phyloP scores from a whole-genome alignment of 92 coral and sea anemone species.

The Muricea muricata region DNA sequence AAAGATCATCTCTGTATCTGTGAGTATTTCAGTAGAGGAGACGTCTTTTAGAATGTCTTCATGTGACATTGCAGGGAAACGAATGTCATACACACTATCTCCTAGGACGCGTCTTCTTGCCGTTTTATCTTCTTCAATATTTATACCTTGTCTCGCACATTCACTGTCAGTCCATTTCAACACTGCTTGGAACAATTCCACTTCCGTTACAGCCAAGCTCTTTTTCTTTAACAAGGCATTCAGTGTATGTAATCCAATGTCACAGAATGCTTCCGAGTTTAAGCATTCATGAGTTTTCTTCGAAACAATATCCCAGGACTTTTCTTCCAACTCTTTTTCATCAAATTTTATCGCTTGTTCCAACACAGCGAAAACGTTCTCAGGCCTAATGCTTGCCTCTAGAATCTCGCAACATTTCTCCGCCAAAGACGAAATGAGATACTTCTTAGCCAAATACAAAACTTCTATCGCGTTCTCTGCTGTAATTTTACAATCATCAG shows the following conservation, averaged over 20 bases:
- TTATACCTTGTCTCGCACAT: neutral
- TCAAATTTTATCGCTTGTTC: conserved; percentile 45
- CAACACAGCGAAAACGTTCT: conserved; percentile 65
- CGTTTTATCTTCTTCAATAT: conserved; percentile 3
- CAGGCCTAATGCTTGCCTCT: conserved; percentile 61
- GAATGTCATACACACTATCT: conserved; percentile 60
- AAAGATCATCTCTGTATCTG: conserved; percentile 62
- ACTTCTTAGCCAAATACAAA: conserved; percentile 74
- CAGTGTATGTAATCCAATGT: conserved; percentile 52
- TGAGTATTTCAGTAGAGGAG: conserved; percentile 63
- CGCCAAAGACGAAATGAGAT: conserved; percentile 70
- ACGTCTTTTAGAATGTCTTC: conserved; percentile 64
- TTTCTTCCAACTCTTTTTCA: conserved; percentile 36
- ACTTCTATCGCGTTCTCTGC: conserved; percentile 62
- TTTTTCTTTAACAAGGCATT: conserved; percentile 59
- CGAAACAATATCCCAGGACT: conserved; percentile 68
- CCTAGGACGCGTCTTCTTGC: conserved; percentile 39
- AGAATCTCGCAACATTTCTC: conserved; percentile 63
- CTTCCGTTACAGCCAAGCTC: conserved; percentile 64
- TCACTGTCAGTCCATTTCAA: conserved; percentile 60
- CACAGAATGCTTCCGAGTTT: conserved; percentile 49
- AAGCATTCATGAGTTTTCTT: conserved; percentile 52
- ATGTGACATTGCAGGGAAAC: conserved; percentile 83
- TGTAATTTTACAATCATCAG: conserved; percentile 69
- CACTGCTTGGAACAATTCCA: conserved; percentile 72